Percentiles rank a stretch among this genome's conserved stretches.
Conservation (phyloP, 2,113 vertebrate species). For the Prunella himalayana region DNA sequence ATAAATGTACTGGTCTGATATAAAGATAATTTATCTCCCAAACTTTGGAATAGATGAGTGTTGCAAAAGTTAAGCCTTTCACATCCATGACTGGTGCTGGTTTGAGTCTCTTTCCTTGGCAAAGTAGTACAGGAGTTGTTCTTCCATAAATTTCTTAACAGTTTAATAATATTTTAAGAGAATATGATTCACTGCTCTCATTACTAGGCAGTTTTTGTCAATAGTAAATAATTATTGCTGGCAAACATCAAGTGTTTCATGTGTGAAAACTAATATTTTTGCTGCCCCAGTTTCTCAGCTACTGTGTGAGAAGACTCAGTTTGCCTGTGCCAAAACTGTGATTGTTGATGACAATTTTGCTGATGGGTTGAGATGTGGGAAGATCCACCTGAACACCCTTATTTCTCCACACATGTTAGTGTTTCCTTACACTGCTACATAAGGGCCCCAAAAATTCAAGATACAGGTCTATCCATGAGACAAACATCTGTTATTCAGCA, state of each 20-base stretch:
- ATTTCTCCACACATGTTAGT: background rate
- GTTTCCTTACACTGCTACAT: background rate
- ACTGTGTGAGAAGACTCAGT: background rate
- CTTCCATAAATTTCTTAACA: background rate
- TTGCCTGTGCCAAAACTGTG: background rate
- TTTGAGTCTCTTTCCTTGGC: background rate
- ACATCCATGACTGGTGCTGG: background rate
- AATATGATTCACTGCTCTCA: background rate
- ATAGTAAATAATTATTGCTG: background rate
- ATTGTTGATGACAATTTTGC: background rate
- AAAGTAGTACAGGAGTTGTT: background rate
- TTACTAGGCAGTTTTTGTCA: background rate
- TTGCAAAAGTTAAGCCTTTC: background rate
- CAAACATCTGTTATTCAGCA: background rate
- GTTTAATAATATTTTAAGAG: background rate
- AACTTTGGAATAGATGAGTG: background rate
- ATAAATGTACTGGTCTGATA: background rate
- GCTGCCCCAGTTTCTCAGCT: background rate
- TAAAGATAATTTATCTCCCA: background rate
- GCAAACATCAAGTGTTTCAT: background rate
- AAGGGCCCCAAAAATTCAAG: background rate
- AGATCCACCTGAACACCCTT: background rate
- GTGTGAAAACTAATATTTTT: background rate
- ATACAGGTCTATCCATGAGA: background rate
- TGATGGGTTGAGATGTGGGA: background rate